Evolutionary conservation across 2,113 vertebrate species (phyloP).

Genomic region (Scytalopus superciliaris): DNA sequence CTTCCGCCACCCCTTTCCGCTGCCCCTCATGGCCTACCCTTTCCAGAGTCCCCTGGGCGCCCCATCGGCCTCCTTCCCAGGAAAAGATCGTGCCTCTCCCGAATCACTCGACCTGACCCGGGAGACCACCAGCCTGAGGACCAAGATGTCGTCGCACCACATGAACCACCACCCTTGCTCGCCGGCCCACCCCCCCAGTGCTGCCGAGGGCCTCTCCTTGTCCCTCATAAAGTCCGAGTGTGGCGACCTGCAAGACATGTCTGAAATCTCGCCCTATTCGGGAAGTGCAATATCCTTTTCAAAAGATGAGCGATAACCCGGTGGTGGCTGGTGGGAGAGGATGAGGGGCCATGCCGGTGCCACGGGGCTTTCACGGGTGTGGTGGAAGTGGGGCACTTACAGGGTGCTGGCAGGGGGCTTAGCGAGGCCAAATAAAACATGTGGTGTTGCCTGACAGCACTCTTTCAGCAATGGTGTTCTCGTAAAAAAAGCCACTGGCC

Average conservation of each 20-base stretch:
- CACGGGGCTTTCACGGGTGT: neutral
- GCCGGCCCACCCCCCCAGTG: slow-evolving; percentile 89
- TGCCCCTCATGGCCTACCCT: slow-evolving; percentile 96
- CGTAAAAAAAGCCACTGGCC: neutral
- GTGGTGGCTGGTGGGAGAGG: neutral
- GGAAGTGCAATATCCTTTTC: slow-evolving; percentile 99
- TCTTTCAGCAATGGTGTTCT: neutral
- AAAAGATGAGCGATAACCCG: neutral
- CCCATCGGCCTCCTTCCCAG: slow-evolving; percentile 82
- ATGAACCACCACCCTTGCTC: slow-evolving; percentile 94
- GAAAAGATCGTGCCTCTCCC: slow-evolving; percentile 90
- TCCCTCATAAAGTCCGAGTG: slow-evolving; percentile 99
- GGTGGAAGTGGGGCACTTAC: fast-evolving
- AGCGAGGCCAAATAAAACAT: neutral
- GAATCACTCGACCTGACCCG: slow-evolving; percentile 94
- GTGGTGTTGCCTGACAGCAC: neutral
- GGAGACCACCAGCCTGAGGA: slow-evolving; percentile 94
- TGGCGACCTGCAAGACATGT: slow-evolving; percentile 96
- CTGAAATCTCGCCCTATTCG: slow-evolving; percentile 96
- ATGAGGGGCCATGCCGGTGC: fast-evolving
- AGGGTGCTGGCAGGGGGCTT: neutral
- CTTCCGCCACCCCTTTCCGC: slow-evolving; percentile 95
- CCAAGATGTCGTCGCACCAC: slow-evolving; percentile 94
- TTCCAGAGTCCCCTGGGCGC: slow-evolving; percentile 91
- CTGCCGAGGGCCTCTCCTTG: slow-evolving; percentile 90